Evolutionary conservation across 2,113 vertebrate species (phyloP).

Genomic region (Pantherophis guttatus): DNA sequence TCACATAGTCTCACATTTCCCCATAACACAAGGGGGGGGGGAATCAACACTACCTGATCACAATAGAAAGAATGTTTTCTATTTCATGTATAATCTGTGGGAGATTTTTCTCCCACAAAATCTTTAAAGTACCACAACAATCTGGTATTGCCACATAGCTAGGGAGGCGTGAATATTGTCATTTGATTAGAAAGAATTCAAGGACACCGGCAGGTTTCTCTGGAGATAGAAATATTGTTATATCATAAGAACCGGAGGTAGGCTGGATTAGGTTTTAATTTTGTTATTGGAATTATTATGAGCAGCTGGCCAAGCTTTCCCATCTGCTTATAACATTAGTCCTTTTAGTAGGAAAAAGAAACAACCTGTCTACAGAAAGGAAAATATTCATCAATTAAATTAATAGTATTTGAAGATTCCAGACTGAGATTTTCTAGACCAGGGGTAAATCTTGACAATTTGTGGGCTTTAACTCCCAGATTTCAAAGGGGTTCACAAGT

Average conservation of each 20-base stretch:
- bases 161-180: background rate
- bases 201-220: background rate
- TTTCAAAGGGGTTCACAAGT: background rate
- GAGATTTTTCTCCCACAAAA: slow-evolving; percentile 47
- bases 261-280: background rate
- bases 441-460: background rate
- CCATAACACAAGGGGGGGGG: slow-evolving; percentile 13
- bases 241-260: background rate
- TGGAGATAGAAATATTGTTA: background rate
- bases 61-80: slow-evolving; percentile 41
- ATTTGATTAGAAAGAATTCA: background rate
- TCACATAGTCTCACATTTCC: slow-evolving; percentile 52
- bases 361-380: background rate
- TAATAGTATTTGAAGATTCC: background rate
- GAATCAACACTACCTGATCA: slow-evolving; percentile 35
- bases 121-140: slow-evolving; percentile 1
- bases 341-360: background rate
- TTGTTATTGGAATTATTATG: background rate
- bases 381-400: background rate
- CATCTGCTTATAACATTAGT: background rate
- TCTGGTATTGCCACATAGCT: background rate
- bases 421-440: background rate
- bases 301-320: background rate
- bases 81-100: slow-evolving; percentile 32
- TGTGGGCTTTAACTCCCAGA: background rate